Evolutionary conservation across 2,113 vertebrate genomes (phyloP).

Genomic region (Brachyhypopomus occidentalis): DNA sequence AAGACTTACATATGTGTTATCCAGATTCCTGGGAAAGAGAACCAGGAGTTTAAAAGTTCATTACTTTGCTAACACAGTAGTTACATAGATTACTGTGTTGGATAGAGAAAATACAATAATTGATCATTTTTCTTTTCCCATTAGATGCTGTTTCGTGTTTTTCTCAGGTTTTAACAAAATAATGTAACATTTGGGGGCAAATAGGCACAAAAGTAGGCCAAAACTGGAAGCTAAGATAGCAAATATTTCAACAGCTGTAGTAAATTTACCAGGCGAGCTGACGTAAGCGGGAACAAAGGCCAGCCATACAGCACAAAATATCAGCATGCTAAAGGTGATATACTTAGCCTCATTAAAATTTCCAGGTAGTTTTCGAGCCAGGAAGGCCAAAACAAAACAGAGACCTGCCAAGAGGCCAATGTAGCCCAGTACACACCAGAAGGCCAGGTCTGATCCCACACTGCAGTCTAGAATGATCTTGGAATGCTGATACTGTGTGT

Average conservation of each 20-base stretch:
- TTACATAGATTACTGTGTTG: too few species aligned
- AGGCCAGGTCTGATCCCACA: conserved; percentile 57
- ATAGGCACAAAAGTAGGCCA: conserved; percentile 44
- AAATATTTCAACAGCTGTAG: conserved; percentile 54
- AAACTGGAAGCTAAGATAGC: conserved; percentile 50
- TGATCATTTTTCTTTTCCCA: conserved; percentile 33
- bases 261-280: conserved; percentile 60
- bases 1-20: too few species aligned
- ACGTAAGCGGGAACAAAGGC: conserved; percentile 59
- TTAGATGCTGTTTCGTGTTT: conserved; percentile 46
- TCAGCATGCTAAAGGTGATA: conserved; percentile 64
- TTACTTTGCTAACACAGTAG: too few species aligned
- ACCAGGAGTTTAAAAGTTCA: too few species aligned
- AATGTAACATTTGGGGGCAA: conserved; percentile 53
- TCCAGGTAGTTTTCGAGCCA: conserved; percentile 55
- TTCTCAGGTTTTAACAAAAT: conserved; percentile 46
- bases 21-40: too few species aligned
- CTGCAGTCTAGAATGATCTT: conserved; percentile 62
- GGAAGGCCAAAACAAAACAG: conserved; percentile 60
- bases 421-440: conserved; percentile 59
- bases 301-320: conserved; percentile 62
- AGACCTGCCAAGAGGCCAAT: conserved; percentile 53
- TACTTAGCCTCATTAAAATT: conserved; percentile 61
- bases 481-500: conserved; percentile 49
- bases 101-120: background rate